Percentiles rank a stretch among this genome's conserved stretches.
phyloP scores from a whole-genome alignment of 2,797 vertebrate genomes.

The Momotus momota region DNA sequence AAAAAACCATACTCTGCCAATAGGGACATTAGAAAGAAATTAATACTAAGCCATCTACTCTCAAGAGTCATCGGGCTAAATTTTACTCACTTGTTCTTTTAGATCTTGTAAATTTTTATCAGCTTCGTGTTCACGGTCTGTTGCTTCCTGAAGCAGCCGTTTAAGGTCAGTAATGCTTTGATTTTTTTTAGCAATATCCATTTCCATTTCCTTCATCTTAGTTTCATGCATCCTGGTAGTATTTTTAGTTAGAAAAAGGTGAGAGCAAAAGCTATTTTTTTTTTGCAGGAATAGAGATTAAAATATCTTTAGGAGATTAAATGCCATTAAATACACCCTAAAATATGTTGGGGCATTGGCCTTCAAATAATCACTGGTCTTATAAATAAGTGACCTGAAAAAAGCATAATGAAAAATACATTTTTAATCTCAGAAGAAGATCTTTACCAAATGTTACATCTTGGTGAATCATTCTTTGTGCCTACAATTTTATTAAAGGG shows the following conservation, averaged over 20 bases:
- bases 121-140: slow-evolving; percentile 80
- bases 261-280: not conserved
- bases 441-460: not conserved
- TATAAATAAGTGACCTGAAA: not conserved
- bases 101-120: slow-evolving; percentile 77
- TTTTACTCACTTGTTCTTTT: slow-evolving; percentile 85
- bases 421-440: not conserved
- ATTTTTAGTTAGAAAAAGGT: not conserved
- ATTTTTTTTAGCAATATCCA: slow-evolving; percentile 85
- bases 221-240: slow-evolving; percentile 88
- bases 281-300: not conserved
- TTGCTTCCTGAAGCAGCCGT: slow-evolving; percentile 82
- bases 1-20: not conserved
- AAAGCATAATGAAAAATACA: not conserved
- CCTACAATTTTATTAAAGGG: not conserved
- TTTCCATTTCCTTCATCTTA: slow-evolving; percentile 91
- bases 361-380: not conserved
- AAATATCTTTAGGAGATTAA: not conserved
- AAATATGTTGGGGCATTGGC: not conserved
- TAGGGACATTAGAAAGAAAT: not conserved
- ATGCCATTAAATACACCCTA: not conserved
- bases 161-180: slow-evolving; percentile 84
- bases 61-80: not conserved
- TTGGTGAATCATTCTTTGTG: not conserved
- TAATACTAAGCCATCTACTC: not conserved